A percentile compares a stretch with the other conserved stretches of the same genome.
These are phyloP conservation scores for Carposina sasakii DNA, from an alignment of 1,140 invertebrate genomes.

Conservation along the genomic window DNA sequence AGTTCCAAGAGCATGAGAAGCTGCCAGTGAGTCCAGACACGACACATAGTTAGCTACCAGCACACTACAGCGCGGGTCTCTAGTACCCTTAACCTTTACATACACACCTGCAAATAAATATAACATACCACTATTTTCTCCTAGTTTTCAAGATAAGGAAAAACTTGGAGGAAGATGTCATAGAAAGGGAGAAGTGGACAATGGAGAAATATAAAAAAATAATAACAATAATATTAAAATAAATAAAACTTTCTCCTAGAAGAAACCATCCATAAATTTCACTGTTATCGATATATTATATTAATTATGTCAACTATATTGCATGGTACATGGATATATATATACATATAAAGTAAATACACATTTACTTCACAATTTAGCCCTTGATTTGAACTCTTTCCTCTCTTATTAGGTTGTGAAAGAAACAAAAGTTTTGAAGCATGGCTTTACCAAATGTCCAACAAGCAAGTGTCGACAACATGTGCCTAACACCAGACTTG, in stretches of 20 bases:
- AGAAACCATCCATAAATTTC: too few relatives aligned
- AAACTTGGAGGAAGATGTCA: too few relatives aligned
- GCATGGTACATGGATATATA: too few relatives aligned
- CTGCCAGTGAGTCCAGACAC: constrained; percentile 80
- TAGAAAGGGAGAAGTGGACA: too few relatives aligned
- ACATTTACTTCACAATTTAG: background rate
- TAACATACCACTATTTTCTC: background rate
- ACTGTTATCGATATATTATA: too few relatives aligned
- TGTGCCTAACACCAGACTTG: constrained; percentile 65
- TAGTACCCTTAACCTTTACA: constrained; percentile 74
- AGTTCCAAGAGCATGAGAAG: constrained; percentile 76
- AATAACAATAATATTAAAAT: too few relatives aligned
- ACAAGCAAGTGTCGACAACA: constrained; percentile 72
- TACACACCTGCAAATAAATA: constrained; percentile 76
- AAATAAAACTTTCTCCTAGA: too few relatives aligned
- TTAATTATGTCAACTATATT: too few relatives aligned
- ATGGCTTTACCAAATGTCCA: constrained; percentile 58
- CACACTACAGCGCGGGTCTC: constrained; percentile 75
- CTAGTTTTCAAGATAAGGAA: background rate
- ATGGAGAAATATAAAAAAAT: too few relatives aligned
- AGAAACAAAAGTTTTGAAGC: background rate
- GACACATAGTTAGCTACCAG: constrained; percentile 82
- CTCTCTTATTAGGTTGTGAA: background rate
- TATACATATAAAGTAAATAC: background rate
- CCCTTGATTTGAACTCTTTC: background rate